phyloP scores from a whole-genome alignment of 2,888 invertebrate species.

The Pachydiplax longipennis region DNA sequence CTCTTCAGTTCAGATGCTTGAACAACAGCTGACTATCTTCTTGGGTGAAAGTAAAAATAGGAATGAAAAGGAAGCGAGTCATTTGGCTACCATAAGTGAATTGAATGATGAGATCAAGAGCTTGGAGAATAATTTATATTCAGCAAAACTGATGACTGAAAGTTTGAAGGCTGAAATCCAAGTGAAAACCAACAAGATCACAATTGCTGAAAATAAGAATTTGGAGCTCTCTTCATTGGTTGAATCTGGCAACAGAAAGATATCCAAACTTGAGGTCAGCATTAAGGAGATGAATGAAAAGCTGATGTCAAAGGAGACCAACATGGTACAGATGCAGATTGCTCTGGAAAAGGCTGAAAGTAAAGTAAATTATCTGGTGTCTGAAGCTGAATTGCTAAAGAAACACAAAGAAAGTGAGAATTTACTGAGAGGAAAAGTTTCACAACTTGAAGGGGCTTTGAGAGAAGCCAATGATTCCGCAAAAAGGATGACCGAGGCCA shows the following conservation, averaged over 20 bases:
- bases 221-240: neutral
- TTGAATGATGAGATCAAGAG: neutral
- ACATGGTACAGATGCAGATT: neutral
- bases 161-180: neutral
- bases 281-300: neutral
- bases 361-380: neutral
- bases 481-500: neutral
- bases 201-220: neutral
- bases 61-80: neutral
- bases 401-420: neutral
- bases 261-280: neutral
- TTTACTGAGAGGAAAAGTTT: neutral
- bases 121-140: neutral
- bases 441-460: neutral
- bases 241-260: neutral
- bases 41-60: neutral
- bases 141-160: neutral
- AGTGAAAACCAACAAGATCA: neutral
- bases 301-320: neutral
- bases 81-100: neutral
- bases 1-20: neutral
- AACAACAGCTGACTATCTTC: neutral
- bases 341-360: neutral
- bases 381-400: neutral
- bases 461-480: neutral